Conservation (phyloP, 2,797 vertebrate genomes). For the Ispidina picta region DNA sequence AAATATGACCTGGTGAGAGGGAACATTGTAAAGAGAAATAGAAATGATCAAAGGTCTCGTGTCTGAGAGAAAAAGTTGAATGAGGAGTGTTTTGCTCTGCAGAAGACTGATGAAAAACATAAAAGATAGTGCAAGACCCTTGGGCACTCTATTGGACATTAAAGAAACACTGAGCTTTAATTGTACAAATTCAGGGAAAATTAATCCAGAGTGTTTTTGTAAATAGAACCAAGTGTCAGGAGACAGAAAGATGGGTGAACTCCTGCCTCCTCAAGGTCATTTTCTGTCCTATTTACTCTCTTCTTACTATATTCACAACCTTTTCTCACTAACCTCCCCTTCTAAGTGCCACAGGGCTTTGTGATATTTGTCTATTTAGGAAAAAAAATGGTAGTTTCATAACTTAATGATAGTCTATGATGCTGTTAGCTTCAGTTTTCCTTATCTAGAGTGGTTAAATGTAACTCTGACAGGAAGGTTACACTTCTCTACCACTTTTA, state of each 20-base stretch:
- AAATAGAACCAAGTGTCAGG: neutral
- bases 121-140: neutral
- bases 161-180: neutral
- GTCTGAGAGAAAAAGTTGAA: neutral
- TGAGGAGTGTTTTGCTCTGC: neutral
- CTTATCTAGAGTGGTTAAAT: neutral
- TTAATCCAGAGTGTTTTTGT: neutral
- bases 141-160: neutral
- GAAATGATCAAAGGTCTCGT: neutral
- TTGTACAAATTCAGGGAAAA: neutral
- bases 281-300: neutral
- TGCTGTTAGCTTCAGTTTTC: neutral
- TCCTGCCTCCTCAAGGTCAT: neutral
- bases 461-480: neutral
- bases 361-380: neutral
- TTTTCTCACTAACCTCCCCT: neutral
- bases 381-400: neutral
- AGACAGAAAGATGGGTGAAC: neutral
- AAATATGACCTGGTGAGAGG: neutral
- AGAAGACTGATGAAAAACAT: neutral
- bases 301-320: neutral
- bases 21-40: neutral
- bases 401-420: neutral
- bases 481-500: neutral
- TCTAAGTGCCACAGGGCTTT: neutral